Percentiles rank a stretch among this genome's conserved stretches.
Evolutionary conservation across 2,888 invertebrate species (phyloP).

Genomic region (Panzeria rudis): DNA sequence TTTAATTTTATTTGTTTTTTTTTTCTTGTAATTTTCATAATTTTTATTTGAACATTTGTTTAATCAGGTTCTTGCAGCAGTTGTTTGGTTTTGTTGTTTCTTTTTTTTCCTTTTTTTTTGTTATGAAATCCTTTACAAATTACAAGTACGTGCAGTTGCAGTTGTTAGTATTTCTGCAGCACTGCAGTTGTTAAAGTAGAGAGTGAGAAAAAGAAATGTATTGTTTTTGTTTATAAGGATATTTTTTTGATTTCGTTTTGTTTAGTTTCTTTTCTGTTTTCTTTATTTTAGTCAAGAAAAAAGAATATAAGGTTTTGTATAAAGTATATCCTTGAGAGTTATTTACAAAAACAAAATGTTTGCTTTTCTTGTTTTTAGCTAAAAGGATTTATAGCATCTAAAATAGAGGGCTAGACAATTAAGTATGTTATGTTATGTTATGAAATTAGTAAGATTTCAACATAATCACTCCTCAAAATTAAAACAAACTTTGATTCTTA

Average conservation of each 20-base stretch:
- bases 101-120: background rate
- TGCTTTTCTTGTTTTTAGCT: slow-evolving; percentile 33
- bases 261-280: background rate
- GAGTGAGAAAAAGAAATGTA: slow-evolving; percentile 21
- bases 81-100: slow-evolving; percentile 21
- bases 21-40: slow-evolving; percentile 35
- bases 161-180: slow-evolving; percentile 18
- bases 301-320: slow-evolving; percentile 33
- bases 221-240: slow-evolving; percentile 56
- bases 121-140: slow-evolving; percentile 54
- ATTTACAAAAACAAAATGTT: slow-evolving; percentile 27
- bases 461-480: too few relatives aligned
- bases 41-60: slow-evolving; percentile 51
- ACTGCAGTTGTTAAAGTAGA: slow-evolving; percentile 26
- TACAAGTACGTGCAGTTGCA: slow-evolving; percentile 47
- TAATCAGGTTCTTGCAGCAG: slow-evolving; percentile 46
- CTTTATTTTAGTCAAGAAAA: background rate
- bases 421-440: background rate
- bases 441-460: background rate
- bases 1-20: slow-evolving; percentile 21
- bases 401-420: background rate
- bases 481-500: too few relatives aligned
- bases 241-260: slow-evolving; percentile 21
- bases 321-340: slow-evolving; percentile 63
- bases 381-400: slow-evolving; percentile 11